Conservation (phyloP, 2,113 vertebrate species). For the Cinclus cinclus region DNA sequence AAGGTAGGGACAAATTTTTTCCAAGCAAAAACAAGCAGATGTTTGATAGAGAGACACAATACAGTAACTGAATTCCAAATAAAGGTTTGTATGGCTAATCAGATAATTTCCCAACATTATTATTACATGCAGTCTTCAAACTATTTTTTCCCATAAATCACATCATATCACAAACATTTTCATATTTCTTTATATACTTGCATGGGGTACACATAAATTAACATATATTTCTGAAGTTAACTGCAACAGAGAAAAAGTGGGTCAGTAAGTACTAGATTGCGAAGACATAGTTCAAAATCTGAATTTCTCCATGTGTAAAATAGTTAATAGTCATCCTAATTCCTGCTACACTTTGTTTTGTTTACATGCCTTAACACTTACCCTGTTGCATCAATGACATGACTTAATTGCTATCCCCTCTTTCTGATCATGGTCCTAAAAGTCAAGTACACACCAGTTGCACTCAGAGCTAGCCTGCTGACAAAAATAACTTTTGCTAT, state of each 20-base stretch:
- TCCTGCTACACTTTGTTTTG: not conserved
- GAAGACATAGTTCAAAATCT: not conserved
- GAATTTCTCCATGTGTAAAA: not conserved
- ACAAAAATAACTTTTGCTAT: not conserved
- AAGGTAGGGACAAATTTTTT: not conserved
- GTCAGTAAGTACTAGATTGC: not conserved
- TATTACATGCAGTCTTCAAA: not conserved
- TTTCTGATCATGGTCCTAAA: not conserved
- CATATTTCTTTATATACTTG: not conserved
- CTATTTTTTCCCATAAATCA: not conserved
- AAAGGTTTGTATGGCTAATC: not conserved
- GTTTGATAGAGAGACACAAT: not conserved
- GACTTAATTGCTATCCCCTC: not conserved
- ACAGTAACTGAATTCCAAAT: not conserved
- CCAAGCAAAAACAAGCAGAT: not conserved
- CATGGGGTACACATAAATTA: not conserved
- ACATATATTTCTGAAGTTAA: not conserved
- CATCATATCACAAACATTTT: not conserved
- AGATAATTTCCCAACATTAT: not conserved
- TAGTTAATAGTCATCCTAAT: not conserved
- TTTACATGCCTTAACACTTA: not conserved
- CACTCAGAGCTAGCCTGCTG: not conserved
- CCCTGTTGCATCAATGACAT: not conserved
- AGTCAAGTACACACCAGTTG: not conserved
- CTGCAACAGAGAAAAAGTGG: not conserved